Evolutionary conservation across 2,113 vertebrate species (phyloP).

Genomic region (Theristicus caerulescens): DNA sequence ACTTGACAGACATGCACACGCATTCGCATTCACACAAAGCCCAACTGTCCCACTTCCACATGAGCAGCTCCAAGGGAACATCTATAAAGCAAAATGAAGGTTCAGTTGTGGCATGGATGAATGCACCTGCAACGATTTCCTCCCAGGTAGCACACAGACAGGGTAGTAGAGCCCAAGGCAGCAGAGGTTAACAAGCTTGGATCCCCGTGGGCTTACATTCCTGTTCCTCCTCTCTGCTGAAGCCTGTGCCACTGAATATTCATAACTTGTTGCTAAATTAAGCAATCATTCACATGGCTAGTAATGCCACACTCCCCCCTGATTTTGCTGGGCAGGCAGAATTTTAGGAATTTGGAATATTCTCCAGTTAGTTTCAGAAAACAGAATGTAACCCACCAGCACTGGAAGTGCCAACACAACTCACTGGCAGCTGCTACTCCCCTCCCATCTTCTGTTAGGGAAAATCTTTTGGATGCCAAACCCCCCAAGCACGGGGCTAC

Average conservation of each 20-base stretch:
- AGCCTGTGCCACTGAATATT: not conserved
- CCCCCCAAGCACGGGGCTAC: not conserved
- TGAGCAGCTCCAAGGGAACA: slow-evolving; percentile 21
- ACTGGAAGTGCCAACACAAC: not conserved
- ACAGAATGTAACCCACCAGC: not conserved
- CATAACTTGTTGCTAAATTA: slow-evolving; percentile 25
- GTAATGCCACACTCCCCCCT: not conserved
- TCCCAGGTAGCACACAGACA: not conserved
- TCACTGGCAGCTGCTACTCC: not conserved
- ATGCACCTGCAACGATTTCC: not conserved
- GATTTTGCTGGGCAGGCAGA: slow-evolving; percentile 31
- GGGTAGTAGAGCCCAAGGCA: not conserved
- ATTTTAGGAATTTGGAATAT: slow-evolving; percentile 28
- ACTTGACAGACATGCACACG: not conserved
- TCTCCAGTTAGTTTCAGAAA: slow-evolving; percentile 9
- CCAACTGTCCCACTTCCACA: slow-evolving; percentile 38
- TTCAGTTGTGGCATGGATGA: not conserved
- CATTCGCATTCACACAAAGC: not conserved
- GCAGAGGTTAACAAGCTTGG: not conserved
- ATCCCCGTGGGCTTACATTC: not conserved
- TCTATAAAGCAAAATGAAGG: not conserved
- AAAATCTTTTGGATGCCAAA: not conserved
- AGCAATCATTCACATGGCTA: not conserved
- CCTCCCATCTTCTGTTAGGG: not conserved
- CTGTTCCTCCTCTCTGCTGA: not conserved